These are phyloP conservation scores for Gnathonemus longibarbis DNA, from an alignment of 2,113 vertebrate genomes.

Conservation along the genomic window DNA sequence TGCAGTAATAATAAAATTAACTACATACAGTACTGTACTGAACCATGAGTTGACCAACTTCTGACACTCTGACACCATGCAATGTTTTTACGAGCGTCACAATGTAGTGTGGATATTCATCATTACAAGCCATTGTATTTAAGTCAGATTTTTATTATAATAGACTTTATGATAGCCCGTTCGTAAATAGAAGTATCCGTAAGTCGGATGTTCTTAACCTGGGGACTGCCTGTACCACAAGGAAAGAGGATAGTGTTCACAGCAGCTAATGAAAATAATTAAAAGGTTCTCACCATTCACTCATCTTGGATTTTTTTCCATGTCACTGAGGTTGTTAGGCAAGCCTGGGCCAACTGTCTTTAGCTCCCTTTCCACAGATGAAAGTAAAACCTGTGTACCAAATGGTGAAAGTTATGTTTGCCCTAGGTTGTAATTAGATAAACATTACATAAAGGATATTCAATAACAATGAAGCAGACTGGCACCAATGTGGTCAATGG, in stretches of 20 bases:
- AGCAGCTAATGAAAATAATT: background rate
- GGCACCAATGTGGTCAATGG: constrained; percentile 73
- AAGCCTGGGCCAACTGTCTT: constrained; percentile 41
- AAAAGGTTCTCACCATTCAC: background rate
- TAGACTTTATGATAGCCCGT: background rate
- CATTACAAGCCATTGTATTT: background rate
- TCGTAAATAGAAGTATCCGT: background rate
- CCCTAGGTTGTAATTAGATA: background rate
- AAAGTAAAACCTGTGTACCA: constrained; percentile 58
- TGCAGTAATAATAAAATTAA: background rate
- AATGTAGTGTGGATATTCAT: background rate
- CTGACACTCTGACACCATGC: background rate
- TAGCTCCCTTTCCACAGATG: constrained; percentile 65
- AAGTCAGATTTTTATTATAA: background rate
- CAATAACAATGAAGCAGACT: constrained; percentile 76
- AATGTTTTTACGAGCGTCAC: background rate
- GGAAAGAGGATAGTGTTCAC: background rate
- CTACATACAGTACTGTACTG: background rate
- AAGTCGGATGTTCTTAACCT: background rate
- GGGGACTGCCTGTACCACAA: background rate
- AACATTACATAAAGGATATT: constrained; percentile 76
- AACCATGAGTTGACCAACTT: background rate
- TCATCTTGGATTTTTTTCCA: background rate
- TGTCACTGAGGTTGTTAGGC: constrained; percentile 10
- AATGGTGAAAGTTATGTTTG: constrained; percentile 51